Evolutionary conservation across 2,888 invertebrate genomes (phyloP).

Genomic region (Phalangium opilio): DNA sequence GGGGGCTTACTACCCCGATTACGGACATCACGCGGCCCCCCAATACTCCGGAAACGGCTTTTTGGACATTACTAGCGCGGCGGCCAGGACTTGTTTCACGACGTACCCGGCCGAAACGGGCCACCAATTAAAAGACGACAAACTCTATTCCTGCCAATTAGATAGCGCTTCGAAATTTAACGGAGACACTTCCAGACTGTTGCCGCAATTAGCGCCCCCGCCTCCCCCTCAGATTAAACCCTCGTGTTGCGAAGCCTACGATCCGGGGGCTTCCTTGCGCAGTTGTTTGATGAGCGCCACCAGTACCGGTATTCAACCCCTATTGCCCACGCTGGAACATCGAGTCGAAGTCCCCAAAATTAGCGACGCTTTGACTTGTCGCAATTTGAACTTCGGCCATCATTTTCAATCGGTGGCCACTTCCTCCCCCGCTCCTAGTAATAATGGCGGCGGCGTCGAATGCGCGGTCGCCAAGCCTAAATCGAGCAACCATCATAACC

Average conservation of each 20-base stretch:
- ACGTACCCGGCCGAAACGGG: neutral
- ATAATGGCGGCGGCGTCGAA: too few relatives aligned
- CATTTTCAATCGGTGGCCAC: neutral
- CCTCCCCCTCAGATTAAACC: conserved; percentile 4
- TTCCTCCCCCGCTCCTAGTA: neutral
- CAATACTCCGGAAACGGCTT: conserved; percentile 50
- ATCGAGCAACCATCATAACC: neutral
- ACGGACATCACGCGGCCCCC: conserved; percentile 24
- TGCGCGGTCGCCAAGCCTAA: conserved; percentile 6
- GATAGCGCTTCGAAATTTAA: conserved; percentile 33
- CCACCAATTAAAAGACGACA: conserved; percentile 17
- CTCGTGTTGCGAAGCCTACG: conserved; percentile 18
- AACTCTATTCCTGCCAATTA: conserved; percentile 19
- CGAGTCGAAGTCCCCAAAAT: conserved; percentile 2
- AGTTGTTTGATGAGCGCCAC: conserved; percentile 12
- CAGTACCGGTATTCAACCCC: conserved; percentile 13
- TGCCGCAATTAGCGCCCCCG: conserved; percentile 2
- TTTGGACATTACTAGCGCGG: conserved; percentile 46
- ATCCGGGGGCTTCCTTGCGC: conserved; percentile 10
- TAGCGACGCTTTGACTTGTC: conserved; percentile 4
- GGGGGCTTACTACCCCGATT: conserved; percentile 61
- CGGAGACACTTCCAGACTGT: conserved; percentile 3
- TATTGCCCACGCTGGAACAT: conserved; percentile 30
- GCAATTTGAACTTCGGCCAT: conserved; percentile 7
- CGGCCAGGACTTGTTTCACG: conserved; percentile 13